Conservation (phyloP, 2,113 vertebrate species). For the Symphodus melops region DNA sequence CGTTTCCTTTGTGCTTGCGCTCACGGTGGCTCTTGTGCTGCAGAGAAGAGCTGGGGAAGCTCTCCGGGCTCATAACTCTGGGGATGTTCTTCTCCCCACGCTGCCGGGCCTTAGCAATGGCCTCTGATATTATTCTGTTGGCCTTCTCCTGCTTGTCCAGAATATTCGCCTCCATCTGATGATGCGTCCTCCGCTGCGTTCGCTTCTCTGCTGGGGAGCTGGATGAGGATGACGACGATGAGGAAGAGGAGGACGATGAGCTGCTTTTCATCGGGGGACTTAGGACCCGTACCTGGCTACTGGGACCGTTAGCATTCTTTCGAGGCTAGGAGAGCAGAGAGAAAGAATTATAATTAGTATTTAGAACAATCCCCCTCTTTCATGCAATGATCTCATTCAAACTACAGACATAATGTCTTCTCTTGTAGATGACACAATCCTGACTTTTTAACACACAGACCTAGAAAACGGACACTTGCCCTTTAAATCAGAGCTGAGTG, state of each 20-base stretch:
- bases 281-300: constrained; percentile 88
- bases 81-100: constrained; percentile 98
- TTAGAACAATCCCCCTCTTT: not conserved
- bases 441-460: not conserved
- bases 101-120: constrained; percentile 94
- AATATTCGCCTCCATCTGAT: constrained; percentile 82
- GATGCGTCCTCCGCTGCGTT: constrained; percentile 87
- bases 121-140: constrained; percentile 98
- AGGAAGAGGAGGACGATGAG: constrained; percentile 83
- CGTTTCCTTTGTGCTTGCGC: constrained; percentile 87
- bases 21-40: constrained; percentile 82
- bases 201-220: constrained; percentile 85
- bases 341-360: not conserved
- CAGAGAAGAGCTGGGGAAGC: constrained; percentile 94
- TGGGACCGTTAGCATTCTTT: constrained; percentile 94
- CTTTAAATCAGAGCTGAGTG: constrained; percentile 11
- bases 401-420: not conserved
- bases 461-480: constrained; percentile 1
- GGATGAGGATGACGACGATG: constrained; percentile 82
- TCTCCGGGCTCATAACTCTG: constrained; percentile 97
- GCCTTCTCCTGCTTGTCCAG: constrained; percentile 99
- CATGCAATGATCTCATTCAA: not conserved
- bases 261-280: constrained; percentile 93
- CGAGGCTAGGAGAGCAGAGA: constrained; percentile 85
- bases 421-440: not conserved